Evolutionary conservation across 2,797 vertebrate genomes (phyloP).

Genomic region (Malurus splendens): DNA sequence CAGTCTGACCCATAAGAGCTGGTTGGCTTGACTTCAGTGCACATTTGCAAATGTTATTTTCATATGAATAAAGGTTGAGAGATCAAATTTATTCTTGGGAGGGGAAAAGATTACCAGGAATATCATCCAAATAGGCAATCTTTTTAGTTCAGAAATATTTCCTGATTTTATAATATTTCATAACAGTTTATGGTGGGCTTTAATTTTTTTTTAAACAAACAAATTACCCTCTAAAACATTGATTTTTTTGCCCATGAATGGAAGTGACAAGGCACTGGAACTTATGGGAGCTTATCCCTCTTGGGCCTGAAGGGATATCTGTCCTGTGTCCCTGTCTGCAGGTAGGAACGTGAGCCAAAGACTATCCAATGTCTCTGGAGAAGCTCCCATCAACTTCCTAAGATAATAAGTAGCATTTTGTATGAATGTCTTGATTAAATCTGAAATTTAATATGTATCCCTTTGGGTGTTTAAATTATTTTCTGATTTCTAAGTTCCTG

Average conservation of each 20-base stretch:
- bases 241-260: not conserved
- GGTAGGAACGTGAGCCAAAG: not conserved
- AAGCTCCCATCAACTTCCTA: not conserved
- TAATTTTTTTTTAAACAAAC: not conserved
- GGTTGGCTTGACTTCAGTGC: not conserved
- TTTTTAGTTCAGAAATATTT: not conserved
- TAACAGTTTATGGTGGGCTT: not conserved
- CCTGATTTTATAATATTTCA: not conserved
- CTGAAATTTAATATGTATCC: not conserved
- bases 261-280: conserved; percentile 7
- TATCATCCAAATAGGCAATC: not conserved
- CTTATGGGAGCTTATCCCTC: not conserved
- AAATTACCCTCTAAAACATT: not conserved
- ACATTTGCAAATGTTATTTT: not conserved
- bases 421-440: not conserved
- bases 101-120: not conserved
- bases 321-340: not conserved
- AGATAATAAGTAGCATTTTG: not conserved
- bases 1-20: not conserved
- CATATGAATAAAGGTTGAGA: not conserved
- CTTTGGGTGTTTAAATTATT: not conserved
- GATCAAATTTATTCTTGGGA: not conserved
- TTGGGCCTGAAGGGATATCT: not conserved
- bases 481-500: not conserved
- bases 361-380: not conserved